Conservation (phyloP, 2,797 vertebrate genomes). For the Natrix natrix region DNA sequence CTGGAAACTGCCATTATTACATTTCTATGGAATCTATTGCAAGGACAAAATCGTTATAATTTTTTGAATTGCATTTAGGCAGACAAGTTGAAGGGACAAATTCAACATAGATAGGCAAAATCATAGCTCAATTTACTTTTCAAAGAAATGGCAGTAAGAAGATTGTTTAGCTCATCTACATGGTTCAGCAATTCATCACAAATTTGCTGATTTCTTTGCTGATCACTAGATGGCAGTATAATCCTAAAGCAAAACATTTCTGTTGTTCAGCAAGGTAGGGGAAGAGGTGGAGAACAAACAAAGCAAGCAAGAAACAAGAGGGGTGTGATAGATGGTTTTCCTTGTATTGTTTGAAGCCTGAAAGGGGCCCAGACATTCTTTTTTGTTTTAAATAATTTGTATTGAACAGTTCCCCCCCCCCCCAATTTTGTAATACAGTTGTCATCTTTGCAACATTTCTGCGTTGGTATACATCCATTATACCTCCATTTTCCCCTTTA, state of each 20-base stretch:
- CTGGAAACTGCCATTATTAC: neutral
- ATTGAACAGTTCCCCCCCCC: too few relatives aligned
- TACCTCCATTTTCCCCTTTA: too few relatives aligned
- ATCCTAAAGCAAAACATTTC: neutral
- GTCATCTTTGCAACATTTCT: too few relatives aligned
- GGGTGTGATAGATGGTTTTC: neutral
- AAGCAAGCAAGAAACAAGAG: neutral
- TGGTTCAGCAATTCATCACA: neutral
- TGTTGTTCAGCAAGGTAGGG: too few relatives aligned
- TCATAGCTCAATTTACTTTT: neutral
- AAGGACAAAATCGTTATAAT: neutral
- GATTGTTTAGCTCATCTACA: neutral
- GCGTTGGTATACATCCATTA: too few relatives aligned
- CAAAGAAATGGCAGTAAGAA: neutral
- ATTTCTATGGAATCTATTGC: neutral
- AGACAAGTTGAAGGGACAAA: neutral
- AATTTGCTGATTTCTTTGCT: neutral
- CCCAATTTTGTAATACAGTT: too few relatives aligned
- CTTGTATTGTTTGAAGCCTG: neutral
- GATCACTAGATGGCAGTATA: conserved; percentile 67
- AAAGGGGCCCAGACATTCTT: neutral
- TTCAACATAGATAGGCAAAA: neutral
- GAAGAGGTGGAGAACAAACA: neutral
- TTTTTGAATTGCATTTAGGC: neutral
- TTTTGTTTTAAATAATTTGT: too few relatives aligned